Percentiles rank a stretch among this genome's conserved stretches.
Evolutionary conservation across 92 coral and sea anemone species (phyloP).

Genomic region (Actinernus sp.): DNA sequence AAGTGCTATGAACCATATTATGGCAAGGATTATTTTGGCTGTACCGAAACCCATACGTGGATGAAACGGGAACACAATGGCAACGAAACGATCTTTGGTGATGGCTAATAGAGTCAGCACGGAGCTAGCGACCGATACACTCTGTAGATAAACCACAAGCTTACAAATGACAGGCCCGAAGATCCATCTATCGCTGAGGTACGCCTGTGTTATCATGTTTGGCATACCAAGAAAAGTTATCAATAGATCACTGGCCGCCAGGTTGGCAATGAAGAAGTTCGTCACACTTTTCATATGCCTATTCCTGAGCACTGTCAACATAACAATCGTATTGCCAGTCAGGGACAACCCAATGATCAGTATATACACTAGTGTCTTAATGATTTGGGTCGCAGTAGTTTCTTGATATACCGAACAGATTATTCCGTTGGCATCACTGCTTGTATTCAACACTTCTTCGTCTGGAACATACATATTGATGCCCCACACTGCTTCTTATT

Average conservation of each 20-base stretch:
- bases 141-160: constrained; percentile 76
- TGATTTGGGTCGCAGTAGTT: too few relatives aligned
- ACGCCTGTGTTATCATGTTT: constrained; percentile 81
- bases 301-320: constrained; percentile 73
- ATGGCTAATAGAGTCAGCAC: constrained; percentile 82
- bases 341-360: constrained; percentile 64
- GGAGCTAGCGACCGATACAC: constrained; percentile 81
- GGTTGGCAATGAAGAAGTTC: constrained; percentile 80
- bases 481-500: too few relatives aligned
- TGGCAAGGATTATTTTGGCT: constrained; percentile 58
- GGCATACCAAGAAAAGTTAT: constrained; percentile 81
- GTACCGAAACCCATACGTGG: constrained; percentile 54
- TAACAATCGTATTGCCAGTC: constrained; percentile 78
- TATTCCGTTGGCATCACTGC: too few relatives aligned
- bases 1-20: constrained; percentile 54
- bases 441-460: too few relatives aligned
- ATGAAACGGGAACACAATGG: constrained; percentile 76
- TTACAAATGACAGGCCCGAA: constrained; percentile 78
- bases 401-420: too few relatives aligned
- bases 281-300: constrained; percentile 77
- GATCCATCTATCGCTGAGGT: constrained; percentile 68
- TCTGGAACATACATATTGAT: too few relatives aligned
- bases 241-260: constrained; percentile 83
- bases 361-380: constrained; percentile 67
- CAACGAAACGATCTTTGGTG: constrained; percentile 80